A percentile compares a stretch with the other conserved stretches of the same genome.
Evolutionary conservation across 1,140 invertebrate genomes (phyloP).

Genomic region (Formica selysi): DNA sequence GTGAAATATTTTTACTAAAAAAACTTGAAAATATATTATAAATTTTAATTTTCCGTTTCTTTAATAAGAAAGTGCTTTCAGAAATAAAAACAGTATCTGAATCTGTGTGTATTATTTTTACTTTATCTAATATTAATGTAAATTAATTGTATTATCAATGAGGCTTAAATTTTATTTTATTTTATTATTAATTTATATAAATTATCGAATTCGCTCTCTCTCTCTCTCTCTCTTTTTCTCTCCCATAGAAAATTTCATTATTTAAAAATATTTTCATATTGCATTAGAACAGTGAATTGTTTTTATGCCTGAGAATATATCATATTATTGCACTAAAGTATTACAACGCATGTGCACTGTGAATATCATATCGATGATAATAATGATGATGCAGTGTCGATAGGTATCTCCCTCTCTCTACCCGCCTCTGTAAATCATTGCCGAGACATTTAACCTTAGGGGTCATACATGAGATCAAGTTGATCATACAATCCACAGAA

Average conservation of each 20-base stretch:
- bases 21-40: no score
- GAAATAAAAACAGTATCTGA: no score
- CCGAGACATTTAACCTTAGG: slow-evolving; percentile 78
- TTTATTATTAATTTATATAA: not conserved
- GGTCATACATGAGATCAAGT: slow-evolving; percentile 34
- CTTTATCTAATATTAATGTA: no score
- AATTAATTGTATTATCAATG: no score
- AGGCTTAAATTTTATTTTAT: no score
- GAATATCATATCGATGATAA: slow-evolving; percentile 70
- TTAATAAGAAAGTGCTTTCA: no score
- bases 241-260: not conserved
- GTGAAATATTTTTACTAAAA: no score
- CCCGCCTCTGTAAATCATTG: slow-evolving; percentile 77
- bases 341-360: not conserved
- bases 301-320: not conserved
- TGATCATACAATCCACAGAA: not conserved
- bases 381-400: slow-evolving; percentile 54
- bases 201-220: not conserved
- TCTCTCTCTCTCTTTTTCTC: no score
- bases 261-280: not conserved
- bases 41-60: no score
- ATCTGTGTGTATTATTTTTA: no score
- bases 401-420: slow-evolving; percentile 73
- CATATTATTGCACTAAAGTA: not conserved
- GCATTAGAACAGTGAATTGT: not conserved